A percentile compares a stretch with the other conserved stretches of the same genome.
Conservation (phyloP, 92 coral and sea anemone species). For the Palythoa grandis region DNA sequence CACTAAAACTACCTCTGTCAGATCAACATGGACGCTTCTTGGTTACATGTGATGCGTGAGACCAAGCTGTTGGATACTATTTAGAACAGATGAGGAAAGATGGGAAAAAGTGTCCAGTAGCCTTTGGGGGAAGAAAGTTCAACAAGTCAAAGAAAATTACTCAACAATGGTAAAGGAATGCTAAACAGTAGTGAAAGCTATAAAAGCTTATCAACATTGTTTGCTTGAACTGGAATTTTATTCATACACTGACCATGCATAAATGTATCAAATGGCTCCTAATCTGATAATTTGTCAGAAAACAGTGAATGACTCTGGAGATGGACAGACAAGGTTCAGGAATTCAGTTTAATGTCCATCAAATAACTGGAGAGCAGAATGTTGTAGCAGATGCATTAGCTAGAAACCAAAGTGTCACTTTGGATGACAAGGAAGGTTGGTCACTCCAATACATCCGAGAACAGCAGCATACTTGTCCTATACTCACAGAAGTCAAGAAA, state of each 20-base stretch:
- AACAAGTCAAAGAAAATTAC: too few relatives aligned
- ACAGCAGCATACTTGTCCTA: neutral
- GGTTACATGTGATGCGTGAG: constrained; percentile 55
- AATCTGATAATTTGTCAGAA: constrained; percentile 15
- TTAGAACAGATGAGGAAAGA: constrained; percentile 39
- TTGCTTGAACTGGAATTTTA: too few relatives aligned
- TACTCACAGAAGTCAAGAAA: neutral
- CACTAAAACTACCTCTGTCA: constrained; percentile 45
- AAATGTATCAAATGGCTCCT: neutral
- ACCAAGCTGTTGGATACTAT: constrained; percentile 43
- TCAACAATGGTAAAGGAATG: constrained; percentile 4
- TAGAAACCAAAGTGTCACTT: constrained; percentile 34
- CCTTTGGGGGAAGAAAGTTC: constrained; percentile 40
- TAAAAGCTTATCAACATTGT: constrained; percentile 6
- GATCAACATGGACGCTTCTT: constrained; percentile 44
- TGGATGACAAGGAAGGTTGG: neutral
- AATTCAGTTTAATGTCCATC: constrained; percentile 55
- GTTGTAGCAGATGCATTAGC: constrained; percentile 55
- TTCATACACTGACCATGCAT: neutral
- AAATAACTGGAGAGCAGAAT: constrained; percentile 44
- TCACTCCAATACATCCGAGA: neutral
- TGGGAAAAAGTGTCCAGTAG: constrained; percentile 18
- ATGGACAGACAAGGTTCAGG: constrained; percentile 50
- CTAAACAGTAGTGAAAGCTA: constrained; percentile 47
- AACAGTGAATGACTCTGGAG: constrained; percentile 57